phyloP scores from a whole-genome alignment of 2,888 invertebrate genomes.

The Cataglyphis cursor region DNA sequence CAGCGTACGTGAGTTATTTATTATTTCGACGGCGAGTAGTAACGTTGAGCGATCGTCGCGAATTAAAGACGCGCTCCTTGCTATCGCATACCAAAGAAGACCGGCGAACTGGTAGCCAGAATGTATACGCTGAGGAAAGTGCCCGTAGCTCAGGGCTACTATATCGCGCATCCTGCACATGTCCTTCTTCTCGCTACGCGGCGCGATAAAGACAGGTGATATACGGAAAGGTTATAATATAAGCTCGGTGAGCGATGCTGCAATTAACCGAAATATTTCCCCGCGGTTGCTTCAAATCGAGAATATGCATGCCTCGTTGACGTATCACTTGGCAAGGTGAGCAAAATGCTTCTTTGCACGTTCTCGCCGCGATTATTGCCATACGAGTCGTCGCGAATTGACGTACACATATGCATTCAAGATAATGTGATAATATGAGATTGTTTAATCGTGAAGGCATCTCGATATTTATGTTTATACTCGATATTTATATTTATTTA shows the following conservation, averaged over 20 bases:
- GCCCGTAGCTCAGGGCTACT: neutral
- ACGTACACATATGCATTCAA: neutral
- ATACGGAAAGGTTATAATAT: conserved; percentile 69
- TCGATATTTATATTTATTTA: neutral
- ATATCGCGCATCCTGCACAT: conserved; percentile 9
- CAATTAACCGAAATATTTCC: conserved; percentile 76
- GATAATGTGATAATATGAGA: conserved; percentile 23
- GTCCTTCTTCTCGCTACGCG: conserved; percentile 34
- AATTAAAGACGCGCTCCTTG: conserved; percentile 76
- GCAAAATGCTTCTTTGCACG: conserved; percentile 7
- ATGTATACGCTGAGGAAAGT: neutral
- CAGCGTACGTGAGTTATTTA: conserved; percentile 63
- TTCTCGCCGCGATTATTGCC: neutral
- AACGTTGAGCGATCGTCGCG: conserved; percentile 74
- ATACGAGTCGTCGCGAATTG: neutral
- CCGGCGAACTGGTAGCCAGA: conserved; percentile 33
- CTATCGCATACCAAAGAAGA: conserved; percentile 66
- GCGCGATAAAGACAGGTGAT: conserved; percentile 57
- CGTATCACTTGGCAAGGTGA: conserved; percentile 71
- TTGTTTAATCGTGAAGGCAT: neutral
- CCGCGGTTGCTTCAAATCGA: conserved; percentile 40
- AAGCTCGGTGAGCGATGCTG: conserved; percentile 75
- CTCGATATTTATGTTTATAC: neutral
- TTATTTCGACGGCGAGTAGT: conserved; percentile 62
- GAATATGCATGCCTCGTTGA: conserved; percentile 63